Evolutionary conservation across 2,888 invertebrate genomes (phyloP).

Genomic region (Macrophya annulata): DNA sequence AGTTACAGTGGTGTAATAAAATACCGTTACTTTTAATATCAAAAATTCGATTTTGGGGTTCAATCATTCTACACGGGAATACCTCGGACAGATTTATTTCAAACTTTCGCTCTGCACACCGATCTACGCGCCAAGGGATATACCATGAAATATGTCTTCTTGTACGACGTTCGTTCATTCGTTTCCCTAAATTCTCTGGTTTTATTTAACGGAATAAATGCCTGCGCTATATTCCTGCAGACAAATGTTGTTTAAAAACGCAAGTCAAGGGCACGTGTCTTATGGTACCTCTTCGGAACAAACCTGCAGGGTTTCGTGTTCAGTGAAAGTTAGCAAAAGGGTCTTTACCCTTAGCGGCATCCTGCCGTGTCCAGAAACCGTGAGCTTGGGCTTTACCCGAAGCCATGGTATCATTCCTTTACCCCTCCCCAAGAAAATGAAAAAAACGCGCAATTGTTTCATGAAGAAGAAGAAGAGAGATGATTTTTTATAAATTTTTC

Average conservation of each 20-base stretch:
- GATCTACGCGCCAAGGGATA: neutral
- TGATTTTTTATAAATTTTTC: neutral
- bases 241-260: slow-evolving; percentile 23
- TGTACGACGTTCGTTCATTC: slow-evolving; percentile 5
- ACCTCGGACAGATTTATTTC: neutral
- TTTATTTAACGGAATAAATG: slow-evolving; percentile 4
- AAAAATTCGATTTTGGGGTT: slow-evolving; percentile 10
- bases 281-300: neutral
- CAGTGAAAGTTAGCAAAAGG: slow-evolving; percentile 31
- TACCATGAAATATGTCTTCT: neutral
- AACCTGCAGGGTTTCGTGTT: neutral
- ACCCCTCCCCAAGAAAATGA: neutral
- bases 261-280: slow-evolving; percentile 25
- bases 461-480: neutral
- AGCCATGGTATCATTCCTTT: neutral
- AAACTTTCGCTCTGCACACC: neutral
- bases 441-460: slow-evolving; percentile 9
- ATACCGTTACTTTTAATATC: slow-evolving; percentile 5
- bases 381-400: neutral
- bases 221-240: neutral
- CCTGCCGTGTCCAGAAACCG: slow-evolving; percentile 19
- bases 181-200: neutral
- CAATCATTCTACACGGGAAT: neutral
- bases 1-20: neutral
- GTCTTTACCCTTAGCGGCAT: slow-evolving; percentile 34